These are phyloP conservation scores for Ylistrum balloti DNA, from an alignment of 1,140 invertebrate species.

Conservation along the genomic window DNA sequence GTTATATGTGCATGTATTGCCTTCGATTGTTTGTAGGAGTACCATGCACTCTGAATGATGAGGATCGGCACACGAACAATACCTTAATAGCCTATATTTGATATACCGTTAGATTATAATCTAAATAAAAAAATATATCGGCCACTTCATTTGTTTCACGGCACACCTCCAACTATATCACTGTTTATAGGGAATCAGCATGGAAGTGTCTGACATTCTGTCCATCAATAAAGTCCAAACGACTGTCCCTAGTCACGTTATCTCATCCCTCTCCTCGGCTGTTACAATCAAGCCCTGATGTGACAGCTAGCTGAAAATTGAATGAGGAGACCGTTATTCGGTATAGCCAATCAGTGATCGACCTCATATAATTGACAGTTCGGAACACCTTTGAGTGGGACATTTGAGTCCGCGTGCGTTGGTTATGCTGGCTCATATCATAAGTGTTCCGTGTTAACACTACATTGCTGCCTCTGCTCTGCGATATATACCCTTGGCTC, in stretches of 20 bases:
- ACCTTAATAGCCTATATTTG: neutral
- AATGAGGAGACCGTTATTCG: conserved; percentile 32
- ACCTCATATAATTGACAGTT: conserved; percentile 38
- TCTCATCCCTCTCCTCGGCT: neutral
- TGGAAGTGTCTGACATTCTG: neutral
- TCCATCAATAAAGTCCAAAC: neutral
- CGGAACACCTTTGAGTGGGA: conserved; percentile 37
- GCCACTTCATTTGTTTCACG: neutral
- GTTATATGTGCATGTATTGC: too few relatives aligned
- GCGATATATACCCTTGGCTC: neutral
- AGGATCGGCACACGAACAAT: neutral
- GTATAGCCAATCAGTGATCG: conserved; percentile 20
- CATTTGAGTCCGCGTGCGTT: neutral
- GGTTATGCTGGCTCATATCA: neutral
- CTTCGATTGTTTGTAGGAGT: neutral
- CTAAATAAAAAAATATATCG: neutral
- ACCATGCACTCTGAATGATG: neutral
- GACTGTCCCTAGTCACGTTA: neutral
- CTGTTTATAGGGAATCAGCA: conserved; percentile 12
- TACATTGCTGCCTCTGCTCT: neutral
- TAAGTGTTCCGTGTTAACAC: neutral
- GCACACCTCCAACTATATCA: neutral
- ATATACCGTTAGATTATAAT: neutral
- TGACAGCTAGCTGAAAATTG: neutral
- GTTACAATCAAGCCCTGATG: neutral